A percentile compares a stretch with the other conserved stretches of the same genome.
phyloP scores from a whole-genome alignment of 2,797 vertebrate genomes.

The Lutjanus argentimaculatus region DNA sequence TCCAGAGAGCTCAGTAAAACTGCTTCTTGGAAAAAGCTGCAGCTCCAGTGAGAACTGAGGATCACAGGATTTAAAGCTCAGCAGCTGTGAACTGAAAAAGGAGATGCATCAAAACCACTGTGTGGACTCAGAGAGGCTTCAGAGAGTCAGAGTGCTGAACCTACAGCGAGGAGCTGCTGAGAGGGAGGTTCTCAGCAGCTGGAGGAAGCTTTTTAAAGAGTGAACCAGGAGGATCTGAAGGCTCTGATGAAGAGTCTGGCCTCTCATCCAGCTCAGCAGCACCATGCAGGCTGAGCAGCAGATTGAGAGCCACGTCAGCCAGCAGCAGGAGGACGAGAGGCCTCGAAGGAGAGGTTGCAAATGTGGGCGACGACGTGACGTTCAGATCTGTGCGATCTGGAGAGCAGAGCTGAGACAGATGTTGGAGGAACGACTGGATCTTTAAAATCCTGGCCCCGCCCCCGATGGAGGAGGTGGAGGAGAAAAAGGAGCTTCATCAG shows the following conservation, averaged over 20 bases:
- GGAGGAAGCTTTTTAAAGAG: neutral
- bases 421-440: neutral
- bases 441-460: neutral
- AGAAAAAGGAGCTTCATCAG: neutral
- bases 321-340: neutral
- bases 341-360: neutral
- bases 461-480: neutral
- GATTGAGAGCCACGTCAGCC: neutral
- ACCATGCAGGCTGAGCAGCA: neutral
- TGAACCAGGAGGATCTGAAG: neutral
- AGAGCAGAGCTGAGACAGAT: slow-evolving; percentile 10
- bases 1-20: neutral
- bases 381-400: neutral
- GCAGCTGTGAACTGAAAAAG: neutral
- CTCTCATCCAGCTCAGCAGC: neutral
- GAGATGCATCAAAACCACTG: neutral
- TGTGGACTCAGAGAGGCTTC: no score
- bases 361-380: neutral
- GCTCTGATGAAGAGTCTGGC: neutral
- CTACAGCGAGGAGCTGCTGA: neutral
- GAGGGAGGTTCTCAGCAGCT: neutral
- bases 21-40: neutral
- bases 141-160: neutral
- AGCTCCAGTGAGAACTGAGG: neutral
- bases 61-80: neutral